phyloP scores from a whole-genome alignment of 2,888 invertebrate species.

The Seira musarum region DNA sequence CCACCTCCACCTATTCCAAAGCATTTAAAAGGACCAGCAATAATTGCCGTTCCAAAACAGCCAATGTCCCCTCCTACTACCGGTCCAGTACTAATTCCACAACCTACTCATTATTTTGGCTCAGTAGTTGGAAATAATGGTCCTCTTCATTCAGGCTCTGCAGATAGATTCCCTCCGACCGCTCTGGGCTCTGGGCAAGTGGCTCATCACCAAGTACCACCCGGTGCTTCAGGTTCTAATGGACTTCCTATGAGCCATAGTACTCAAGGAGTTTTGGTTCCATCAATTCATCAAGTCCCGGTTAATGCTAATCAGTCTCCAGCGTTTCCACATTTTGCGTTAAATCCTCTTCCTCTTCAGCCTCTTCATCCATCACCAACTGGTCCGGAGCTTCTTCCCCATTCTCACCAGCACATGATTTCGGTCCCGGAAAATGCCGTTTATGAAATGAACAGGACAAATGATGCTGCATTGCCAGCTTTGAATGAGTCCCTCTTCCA shows the following conservation, averaged over 20 bases:
- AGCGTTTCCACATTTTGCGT: constrained; percentile 23
- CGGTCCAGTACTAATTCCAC: constrained; percentile 9
- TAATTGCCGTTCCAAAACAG: no score
- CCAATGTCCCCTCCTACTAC: no score
- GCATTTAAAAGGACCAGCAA: not conserved
- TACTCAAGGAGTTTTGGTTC: not conserved
- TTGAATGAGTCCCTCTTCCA: not conserved
- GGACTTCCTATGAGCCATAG: not conserved
- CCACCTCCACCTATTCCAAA: constrained; percentile 44
- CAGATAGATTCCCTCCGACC: constrained; percentile 41
- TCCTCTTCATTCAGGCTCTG: constrained; percentile 16
- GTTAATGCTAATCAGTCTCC: constrained; percentile 19
- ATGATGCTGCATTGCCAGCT: not conserved
- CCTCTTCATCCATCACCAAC: not conserved
- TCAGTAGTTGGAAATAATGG: constrained; percentile 25
- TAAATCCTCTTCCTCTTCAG: constrained; percentile 16
- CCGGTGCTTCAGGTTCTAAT: not conserved
- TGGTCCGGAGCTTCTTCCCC: not conserved
- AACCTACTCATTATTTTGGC: constrained; percentile 11
- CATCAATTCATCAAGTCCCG: not conserved
- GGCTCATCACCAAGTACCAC: not conserved
- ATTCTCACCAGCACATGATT: constrained; percentile 29
- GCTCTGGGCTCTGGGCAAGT: constrained; percentile 22
- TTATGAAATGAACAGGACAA: constrained; percentile 31
- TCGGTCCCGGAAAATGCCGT: constrained; percentile 48